A percentile compares a stretch with the other conserved stretches of the same genome.
These are phyloP conservation scores for Epicampocera succincta DNA, from an alignment of 2,888 invertebrate species.

Conservation along the genomic window DNA sequence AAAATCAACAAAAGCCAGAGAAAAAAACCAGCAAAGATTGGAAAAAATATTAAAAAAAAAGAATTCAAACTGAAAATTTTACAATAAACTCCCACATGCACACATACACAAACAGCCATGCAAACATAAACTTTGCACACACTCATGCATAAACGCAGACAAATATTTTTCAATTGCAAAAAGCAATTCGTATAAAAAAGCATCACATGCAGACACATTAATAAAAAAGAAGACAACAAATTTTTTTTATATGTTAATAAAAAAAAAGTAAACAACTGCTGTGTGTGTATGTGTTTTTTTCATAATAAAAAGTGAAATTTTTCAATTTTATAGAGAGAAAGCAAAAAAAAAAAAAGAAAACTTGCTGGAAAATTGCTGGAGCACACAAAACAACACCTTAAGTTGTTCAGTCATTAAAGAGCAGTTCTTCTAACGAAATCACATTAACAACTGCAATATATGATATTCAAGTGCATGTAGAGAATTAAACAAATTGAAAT, in stretches of 20 bases:
- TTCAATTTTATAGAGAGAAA: conserved; percentile 25
- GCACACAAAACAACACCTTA: conserved; percentile 12
- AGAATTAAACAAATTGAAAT: conserved; percentile 7
- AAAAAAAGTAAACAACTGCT: not conserved
- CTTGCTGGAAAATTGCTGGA: not conserved
- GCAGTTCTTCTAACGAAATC: not conserved
- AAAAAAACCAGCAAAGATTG: conserved; percentile 30
- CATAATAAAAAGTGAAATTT: conserved; percentile 60
- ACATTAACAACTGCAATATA: not conserved
- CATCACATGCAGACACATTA: conserved; percentile 58
- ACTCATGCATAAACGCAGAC: conserved; percentile 36
- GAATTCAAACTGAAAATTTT: conserved; percentile 42
- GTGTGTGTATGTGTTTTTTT: not conserved
- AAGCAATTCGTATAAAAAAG: conserved; percentile 45
- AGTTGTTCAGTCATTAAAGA: not conserved
- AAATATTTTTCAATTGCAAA: conserved; percentile 43
- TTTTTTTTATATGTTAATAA: not conserved
- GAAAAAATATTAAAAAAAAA: conserved; percentile 34
- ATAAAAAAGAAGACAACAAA: conserved; percentile 9
- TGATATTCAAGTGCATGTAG: conserved; percentile 67
- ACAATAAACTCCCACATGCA: conserved; percentile 49
- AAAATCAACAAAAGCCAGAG: conserved; percentile 57
- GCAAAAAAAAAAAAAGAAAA: conserved; percentile 2
- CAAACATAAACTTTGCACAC: conserved; percentile 15
- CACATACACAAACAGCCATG: conserved; percentile 6